Conservation (phyloP, 1,140 invertebrate genomes). For the Pseudomyrmex sp. region DNA sequence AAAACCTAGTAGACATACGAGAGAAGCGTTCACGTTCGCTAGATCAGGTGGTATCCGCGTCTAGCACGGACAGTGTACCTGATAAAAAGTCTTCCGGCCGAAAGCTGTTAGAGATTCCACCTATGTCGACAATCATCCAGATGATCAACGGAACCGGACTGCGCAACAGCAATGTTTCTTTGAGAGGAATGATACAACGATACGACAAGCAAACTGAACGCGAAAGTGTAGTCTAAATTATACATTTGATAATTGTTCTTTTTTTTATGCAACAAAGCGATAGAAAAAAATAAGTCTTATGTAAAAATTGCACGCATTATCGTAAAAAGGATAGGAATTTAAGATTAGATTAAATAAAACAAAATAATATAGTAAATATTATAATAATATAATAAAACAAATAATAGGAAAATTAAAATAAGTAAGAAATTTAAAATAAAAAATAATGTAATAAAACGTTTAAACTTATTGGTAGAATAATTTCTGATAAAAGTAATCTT, state of each 20-base stretch:
- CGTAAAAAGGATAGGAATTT: not conserved
- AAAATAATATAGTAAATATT: too few species aligned
- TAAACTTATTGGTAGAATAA: too few species aligned
- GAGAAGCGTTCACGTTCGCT: conserved; percentile 92
- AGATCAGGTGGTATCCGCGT: conserved; percentile 87
- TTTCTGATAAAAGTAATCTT: too few species aligned
- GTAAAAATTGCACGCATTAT: conserved; percentile 41
- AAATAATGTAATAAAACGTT: too few species aligned
- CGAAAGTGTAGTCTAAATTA: conserved; percentile 85
- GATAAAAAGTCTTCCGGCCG: conserved; percentile 85
- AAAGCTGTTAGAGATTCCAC: conserved; percentile 88
- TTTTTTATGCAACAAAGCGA: conserved; percentile 24
- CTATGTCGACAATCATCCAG: conserved; percentile 84
- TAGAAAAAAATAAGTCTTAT: conserved; percentile 58
- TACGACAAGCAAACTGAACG: conserved; percentile 85
- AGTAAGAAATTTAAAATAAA: too few species aligned
- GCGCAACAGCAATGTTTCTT: conserved; percentile 87
- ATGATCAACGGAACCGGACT: conserved; percentile 89
- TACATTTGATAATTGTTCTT: conserved; percentile 15
- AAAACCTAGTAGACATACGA: conserved; percentile 85
- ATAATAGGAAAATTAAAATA: too few species aligned
- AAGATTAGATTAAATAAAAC: too few species aligned
- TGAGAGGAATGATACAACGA: conserved; percentile 85
- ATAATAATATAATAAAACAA: too few species aligned
- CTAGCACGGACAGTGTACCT: conserved; percentile 81